Percentiles rank a stretch among this genome's conserved stretches.
Evolutionary conservation across 2,888 invertebrate species (phyloP).

Genomic region (Teleogryllus oceanicus): DNA sequence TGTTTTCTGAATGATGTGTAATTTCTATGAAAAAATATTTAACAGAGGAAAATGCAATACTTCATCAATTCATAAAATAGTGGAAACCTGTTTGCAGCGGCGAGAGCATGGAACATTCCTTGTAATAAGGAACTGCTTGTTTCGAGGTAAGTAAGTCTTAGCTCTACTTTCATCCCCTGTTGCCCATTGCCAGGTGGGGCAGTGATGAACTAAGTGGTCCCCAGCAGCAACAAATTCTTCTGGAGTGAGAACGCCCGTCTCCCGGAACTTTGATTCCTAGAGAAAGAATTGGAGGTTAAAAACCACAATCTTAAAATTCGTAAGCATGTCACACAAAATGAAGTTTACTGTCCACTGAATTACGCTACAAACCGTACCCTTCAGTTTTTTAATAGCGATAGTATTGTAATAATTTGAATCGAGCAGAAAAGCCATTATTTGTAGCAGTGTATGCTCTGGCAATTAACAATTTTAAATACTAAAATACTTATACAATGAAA

Average conservation of each 20-base stretch:
- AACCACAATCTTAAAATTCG: no score
- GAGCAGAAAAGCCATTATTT: no score
- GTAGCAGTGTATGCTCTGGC: no score
- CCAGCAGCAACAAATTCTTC: slow-evolving; percentile 99
- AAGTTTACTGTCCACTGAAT: neutral
- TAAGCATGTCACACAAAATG: no score
- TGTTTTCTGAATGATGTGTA: no score
- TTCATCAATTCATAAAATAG: slow-evolving; percentile 2
- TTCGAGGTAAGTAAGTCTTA: slow-evolving; percentile 85
- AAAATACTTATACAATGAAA: no score
- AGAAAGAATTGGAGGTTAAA: slow-evolving; percentile 3
- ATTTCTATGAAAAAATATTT: no score
- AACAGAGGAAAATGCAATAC: neutral
- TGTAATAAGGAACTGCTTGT: slow-evolving; percentile 96
- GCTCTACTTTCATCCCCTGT: slow-evolving; percentile 84
- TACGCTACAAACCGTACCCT: no score
- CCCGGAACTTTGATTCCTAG: slow-evolving; percentile 94
- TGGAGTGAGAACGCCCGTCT: slow-evolving; percentile 97
- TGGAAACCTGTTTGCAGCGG: slow-evolving; percentile 78
- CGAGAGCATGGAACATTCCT: slow-evolving; percentile 95
- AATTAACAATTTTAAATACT: no score
- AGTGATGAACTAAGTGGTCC: slow-evolving; percentile 97
- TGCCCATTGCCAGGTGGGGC: slow-evolving; percentile 99
- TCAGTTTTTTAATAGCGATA: neutral
- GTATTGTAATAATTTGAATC: no score